Evolutionary conservation across 1,140 invertebrate species (phyloP), one percentile per base, ranked within the genome.

Genomic region (Drosophila jambulina): DNA sequence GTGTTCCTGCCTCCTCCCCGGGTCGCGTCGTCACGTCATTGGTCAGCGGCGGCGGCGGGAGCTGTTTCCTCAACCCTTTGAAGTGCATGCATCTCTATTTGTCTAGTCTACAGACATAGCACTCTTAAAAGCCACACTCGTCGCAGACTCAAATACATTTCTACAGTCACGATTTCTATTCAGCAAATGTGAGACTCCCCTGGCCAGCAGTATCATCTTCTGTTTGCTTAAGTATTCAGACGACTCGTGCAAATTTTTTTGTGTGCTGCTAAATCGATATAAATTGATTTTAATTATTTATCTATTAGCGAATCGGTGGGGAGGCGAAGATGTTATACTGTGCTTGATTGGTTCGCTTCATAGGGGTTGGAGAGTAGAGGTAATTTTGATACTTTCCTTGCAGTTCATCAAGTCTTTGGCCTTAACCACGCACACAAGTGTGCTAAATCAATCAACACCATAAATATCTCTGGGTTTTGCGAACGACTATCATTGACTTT

Each of bases 251-350:
- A 90, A 90, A 90, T 85, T 90, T 90, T 54, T 70, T 61, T 45
- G 82, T 83, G 75, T 88, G 64, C 82, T 78, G 80, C 84, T 81
- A 85, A 88, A 88, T 88, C 85, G 80, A 90, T 88, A 90, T 90
- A 90, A 90, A 90, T 90, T 90, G 85, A 90, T 91, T 90, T 90
- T 90, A 90, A 90, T 90, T 90, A 90, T 90, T 90, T 90, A 82
- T 85, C 85, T 90, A 90, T 90, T 90, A 90, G 81, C 83, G 54
- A 83, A 81, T 57, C 74, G 84, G 74, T 75, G 54, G 78, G 67
- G 78, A 59, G 64, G 68, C 82, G 78, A 84, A 83, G 36, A 40
- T 46, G 45, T 51, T 57, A 48, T 62, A 75, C 57, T 54, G 27
- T 64, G 34, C 32, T 76, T 58, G 71, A 76, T 76, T 76, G 71